Base-by-base conservation (phyloP, 30 jellyfish, hydroid and myxozoan species). In the Thelohanellus kitauei region DNA sequence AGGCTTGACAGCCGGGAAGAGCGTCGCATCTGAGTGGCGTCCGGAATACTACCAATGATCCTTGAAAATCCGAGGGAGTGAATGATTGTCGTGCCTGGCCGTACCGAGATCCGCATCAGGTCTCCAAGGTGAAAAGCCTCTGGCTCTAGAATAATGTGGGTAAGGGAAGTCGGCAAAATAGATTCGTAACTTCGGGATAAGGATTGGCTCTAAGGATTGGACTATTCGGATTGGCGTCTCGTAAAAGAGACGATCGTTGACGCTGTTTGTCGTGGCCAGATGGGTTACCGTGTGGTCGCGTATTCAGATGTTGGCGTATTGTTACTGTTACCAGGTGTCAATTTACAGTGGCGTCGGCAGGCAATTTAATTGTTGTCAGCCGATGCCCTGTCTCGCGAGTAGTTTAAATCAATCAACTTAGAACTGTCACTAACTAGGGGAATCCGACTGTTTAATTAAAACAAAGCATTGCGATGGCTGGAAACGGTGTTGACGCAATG, bases 401-500 rank as follows among this genome's bases (percentile, higher is more conserved):
- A n/a, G 35, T n/a, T 5, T 5, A n/a, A 8, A 27, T 27, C 69
- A 31, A 44, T 32, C 44, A 44, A 19, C 60, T 54, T 54, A 47
- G 69, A 54, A 47, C 64, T 47, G 69, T 52, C 47, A 54, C 73
- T 65, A 65, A 54, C 69, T 43, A 54, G 49, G 69, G 69, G 78
- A 44, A 44, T 44, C 78, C 69, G 78, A 54, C 75, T 54, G 69
- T 54, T 54, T 54, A 47, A 45, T 54, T 54, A 54, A 54, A 54
- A 47, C 78, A 47, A 54, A 54, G 69, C 78, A 54, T 47, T 54
- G 78, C 56, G 54, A 41, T 44, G 56, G 56, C 54, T 45, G 78
- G 66, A 56, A 56, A 34, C 78, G 78, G 66, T 56, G 83, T 56
- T 56, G 78, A 56, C 82, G 80, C 82, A 56, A 56, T 56, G 83